Base-by-base conservation (phyloP, 2,888 invertebrate species). In the Parnassius mnemosyne region DNA sequence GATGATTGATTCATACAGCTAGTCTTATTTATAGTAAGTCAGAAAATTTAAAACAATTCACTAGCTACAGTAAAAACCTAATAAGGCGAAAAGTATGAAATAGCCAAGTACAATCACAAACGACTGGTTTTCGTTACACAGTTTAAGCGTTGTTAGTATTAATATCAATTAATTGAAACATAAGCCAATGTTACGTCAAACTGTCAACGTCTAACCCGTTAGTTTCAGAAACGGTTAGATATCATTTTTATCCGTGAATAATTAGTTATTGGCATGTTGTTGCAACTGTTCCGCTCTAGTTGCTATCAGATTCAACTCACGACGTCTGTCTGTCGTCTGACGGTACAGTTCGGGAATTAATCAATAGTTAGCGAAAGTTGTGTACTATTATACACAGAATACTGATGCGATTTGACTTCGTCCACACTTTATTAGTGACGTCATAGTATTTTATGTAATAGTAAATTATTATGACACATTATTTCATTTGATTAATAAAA, bases 281-380 rank as follows among this genome's bases (percentile, higher is more conserved):
- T 63, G 67, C 66, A 65, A 65, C 62, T 61, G 72, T 78, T 76
- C 75, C 77, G 80, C 77, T 80, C 78, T 72, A 78, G 60, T 79
- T 81, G 65, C 67, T 74, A 79, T 76, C 71, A 69, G 73, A 83
- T 81, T 79, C 79, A 77, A 69, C 72, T 70, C 79, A 77, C 81
- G 77, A 72, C 65, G 70, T 70, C 72, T 16, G 1, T 74, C 67
- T 75, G 79, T 77, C 80, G 72, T 63, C 65, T 66, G 61, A 65
- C 67, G 66, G 63, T 71, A 76, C 69, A 57, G 71, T 67, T 65
- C 63, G 65, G 77, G 78, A 80, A 80, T 80, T 78, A 78, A 78
- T 75, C 68, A 66, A 66, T 67, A 63, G 66, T 55, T 65, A 77
- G 85, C 83, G 86, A 86, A 86, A 86, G 86, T 85, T 67, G 69